phyloP scores from a whole-genome alignment of 2,797 vertebrate genomes.

The Apogon talboti region DNA sequence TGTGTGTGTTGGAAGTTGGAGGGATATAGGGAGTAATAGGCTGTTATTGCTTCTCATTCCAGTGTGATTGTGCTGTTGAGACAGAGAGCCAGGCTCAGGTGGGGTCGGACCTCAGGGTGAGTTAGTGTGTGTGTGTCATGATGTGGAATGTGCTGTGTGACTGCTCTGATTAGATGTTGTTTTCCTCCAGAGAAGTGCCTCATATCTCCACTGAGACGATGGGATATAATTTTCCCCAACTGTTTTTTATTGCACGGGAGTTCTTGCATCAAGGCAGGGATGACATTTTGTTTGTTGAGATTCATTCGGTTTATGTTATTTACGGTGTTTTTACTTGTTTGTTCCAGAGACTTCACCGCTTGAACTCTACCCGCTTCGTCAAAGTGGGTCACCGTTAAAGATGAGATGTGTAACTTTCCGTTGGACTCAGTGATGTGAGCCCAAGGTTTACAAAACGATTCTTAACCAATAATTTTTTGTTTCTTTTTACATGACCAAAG shows the following conservation, averaged over 20 bases:
- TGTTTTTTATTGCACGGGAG: conserved; percentile 15
- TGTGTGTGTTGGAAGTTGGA: conserved; percentile 30
- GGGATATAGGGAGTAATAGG: conserved; percentile 60
- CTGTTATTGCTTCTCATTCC: conserved; percentile 84
- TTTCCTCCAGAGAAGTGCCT: conserved; percentile 54
- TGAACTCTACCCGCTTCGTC: conserved; percentile 7
- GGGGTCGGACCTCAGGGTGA: conserved; percentile 77
- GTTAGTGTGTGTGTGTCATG: conserved; percentile 73
- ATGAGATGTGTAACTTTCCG: conserved; percentile 37
- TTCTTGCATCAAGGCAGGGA: not conserved
- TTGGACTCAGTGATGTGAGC: conserved; percentile 8
- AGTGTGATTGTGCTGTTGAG: conserved; percentile 76
- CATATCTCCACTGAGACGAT: conserved; percentile 40
- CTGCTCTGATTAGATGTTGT: conserved; percentile 66
- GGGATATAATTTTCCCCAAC: conserved; percentile 42
- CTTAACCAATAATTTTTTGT: not conserved
- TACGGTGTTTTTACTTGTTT: conserved; percentile 42
- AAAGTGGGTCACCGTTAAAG: conserved; percentile 4
- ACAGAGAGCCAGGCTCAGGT: conserved; percentile 74
- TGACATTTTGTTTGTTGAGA: conserved; percentile 40
- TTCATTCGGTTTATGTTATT: conserved; percentile 43
- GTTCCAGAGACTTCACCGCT: conserved; percentile 23
- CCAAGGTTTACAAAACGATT: not conserved
- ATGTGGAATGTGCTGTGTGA: conserved; percentile 65
- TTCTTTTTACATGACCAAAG: no score